Base-by-base conservation (phyloP, 1,140 invertebrate genomes). In the Ridgeia piscesae region DNA sequence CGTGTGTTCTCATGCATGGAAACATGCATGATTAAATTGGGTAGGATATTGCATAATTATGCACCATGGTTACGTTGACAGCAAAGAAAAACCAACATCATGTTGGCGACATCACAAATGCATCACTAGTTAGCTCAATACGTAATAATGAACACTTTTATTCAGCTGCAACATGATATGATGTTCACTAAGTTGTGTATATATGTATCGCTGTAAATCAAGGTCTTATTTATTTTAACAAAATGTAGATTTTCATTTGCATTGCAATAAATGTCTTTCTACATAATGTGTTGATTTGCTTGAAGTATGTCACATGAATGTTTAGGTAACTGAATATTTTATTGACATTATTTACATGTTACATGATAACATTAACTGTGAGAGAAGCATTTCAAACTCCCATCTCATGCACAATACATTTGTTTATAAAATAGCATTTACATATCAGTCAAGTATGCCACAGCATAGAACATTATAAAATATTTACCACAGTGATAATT, bases 181-280 rank as follows among this genome's bases (percentile, higher is more conserved):
- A 77, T 77, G 58, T 77, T 77, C 58, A 77, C 58, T 77, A 31
- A 21, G 58, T 77, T 77, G 6, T 77, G 58, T 77, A 77, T 77
- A 77, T 77, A 77, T 77, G 27, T 77, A 77, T 77, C 27, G 17
- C 58, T 77, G 58, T 77, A 77, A 77, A 77, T 77, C 58, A 77
- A 77, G 58, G 0, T 77, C 58, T 77, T 77, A 77, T 77, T 77
- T 77, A 77, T 77, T 77, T 77, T 77, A 77, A 77, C 58, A 77
- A 77, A 77, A 77, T 77, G 58, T 77, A 77, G 58, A 77, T 77
- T 77, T 42, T 77, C 58, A 77, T 77, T 77, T 77, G 58, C 58
- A 77, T 77, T 77, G 58, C 58, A 77, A 21, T 77, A 77, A 77
- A 77, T 77, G 58, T 77, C 58, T 77, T 77, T 77, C 58, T 77